Evolutionary conservation across 2,113 vertebrate genomes (phyloP).

Genomic region (Callocephalon fimbriatum): DNA sequence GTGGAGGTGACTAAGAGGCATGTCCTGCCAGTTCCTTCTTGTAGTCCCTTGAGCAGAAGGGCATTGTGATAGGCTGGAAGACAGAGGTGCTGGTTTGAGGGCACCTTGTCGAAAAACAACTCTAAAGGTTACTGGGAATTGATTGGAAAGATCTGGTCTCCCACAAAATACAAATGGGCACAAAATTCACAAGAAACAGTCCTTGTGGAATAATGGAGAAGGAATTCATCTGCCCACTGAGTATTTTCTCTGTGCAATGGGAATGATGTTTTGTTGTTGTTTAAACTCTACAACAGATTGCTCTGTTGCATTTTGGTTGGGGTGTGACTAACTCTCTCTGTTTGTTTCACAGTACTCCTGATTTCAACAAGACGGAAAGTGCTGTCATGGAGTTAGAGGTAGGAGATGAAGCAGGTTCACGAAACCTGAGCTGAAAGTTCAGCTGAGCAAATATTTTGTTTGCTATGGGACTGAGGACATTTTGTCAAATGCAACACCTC

Average conservation of each 20-base stretch:
- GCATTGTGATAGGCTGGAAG: background rate
- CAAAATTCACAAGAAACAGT: background rate
- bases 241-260: background rate
- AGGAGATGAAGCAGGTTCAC: background rate
- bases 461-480: background rate
- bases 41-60: background rate
- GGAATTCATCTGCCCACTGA: background rate
- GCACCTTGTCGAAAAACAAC: background rate
- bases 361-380: background rate
- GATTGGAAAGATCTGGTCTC: background rate
- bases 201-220: background rate
- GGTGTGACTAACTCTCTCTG: background rate
- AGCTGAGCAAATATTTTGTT: background rate
- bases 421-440: background rate
- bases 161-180: background rate
- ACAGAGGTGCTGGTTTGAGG: background rate
- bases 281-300: background rate
- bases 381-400: slow-evolving; percentile 61
- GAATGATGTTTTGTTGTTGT: background rate
- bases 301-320: background rate
- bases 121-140: background rate
- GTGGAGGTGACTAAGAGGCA: background rate
- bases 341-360: background rate
- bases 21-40: background rate
- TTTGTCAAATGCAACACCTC: background rate